These are phyloP conservation scores for Halcyon chelicuti DNA, from an alignment of 2,797 vertebrate species.

Conservation along the genomic window DNA sequence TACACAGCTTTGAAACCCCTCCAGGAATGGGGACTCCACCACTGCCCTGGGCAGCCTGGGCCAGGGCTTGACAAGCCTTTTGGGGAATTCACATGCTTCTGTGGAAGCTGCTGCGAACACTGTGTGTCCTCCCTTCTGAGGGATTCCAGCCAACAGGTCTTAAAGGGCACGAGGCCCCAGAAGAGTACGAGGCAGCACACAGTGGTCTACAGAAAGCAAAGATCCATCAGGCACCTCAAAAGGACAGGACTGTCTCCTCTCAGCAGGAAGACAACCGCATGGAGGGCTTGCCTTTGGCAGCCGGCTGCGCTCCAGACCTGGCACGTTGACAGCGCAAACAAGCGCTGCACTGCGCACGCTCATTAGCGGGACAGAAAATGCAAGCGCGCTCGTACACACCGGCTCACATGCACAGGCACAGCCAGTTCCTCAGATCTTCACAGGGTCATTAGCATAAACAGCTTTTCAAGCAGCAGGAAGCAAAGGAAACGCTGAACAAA, in stretches of 20 bases:
- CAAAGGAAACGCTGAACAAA: conserved; percentile 45
- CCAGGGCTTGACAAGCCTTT: background rate
- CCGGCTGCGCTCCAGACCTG: conserved; percentile 12
- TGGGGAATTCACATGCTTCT: background rate
- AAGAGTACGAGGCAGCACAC: background rate
- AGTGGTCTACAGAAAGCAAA: background rate
- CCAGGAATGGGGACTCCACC: background rate
- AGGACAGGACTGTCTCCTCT: background rate
- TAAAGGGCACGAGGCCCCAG: background rate
- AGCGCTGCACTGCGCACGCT: conserved; percentile 42
- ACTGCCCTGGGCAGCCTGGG: background rate
- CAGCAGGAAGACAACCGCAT: background rate
- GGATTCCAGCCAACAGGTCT: background rate
- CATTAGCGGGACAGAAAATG: conserved; percentile 19
- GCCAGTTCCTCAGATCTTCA: conserved; percentile 69
- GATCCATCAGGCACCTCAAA: background rate
- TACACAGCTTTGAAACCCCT: rapidly evolving
- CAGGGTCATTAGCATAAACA: conserved; percentile 66
- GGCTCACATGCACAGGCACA: conserved; percentile 15
- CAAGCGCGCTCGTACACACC: background rate
- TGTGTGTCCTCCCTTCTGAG: rapidly evolving
- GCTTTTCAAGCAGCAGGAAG: conserved; percentile 74
- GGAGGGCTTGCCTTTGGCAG: conserved; percentile 18
- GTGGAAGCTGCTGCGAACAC: background rate
- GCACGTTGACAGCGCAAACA: conserved; percentile 57